Evolutionary conservation across 2,797 vertebrate species (phyloP), one percentile per base, ranked within the genome.

Genomic region (Helicolenus hilgendorfi): DNA sequence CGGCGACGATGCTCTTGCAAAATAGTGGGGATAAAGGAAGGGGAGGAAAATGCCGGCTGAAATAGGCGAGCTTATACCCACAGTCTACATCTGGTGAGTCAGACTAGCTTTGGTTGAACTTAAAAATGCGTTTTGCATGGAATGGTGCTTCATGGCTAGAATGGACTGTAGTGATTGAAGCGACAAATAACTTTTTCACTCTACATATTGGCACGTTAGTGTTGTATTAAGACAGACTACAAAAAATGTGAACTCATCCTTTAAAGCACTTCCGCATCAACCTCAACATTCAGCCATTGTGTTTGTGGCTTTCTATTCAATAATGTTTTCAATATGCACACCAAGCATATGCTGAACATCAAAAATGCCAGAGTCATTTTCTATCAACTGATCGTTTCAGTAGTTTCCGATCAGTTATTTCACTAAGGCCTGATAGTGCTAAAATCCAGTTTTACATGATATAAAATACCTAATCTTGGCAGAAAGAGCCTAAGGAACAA

Each of bases 401-500:
- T 22, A 20, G 27, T 56, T 64, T 65, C 22, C 2, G 27, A 53
- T 35, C 2, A 24, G 15, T 53, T 29, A 9, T 45, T 29, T 58
- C 62, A 49, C 15, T 36, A 4, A 31, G n/a, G 11, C 4, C 18
- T 26, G 29, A 38, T 41, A 22, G 22, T 59, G 53, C 36, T 75
- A 49, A 65, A 79, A 71, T 63, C n/a, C 14, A 29, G 11, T n/a
- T 4, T 81, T 26, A 49, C 11, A 9, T 79, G 36, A 75, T 64
- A 78, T 77, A 75, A 36, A 27, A 83, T 59, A 45, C 56, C 26
- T 67, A 22, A 79, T 78, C 20, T 53, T 77, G 31, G 29, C 65
- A 77, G 64, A 81, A 67, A 69, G 15, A 86, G 27, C 70, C 20
- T 15, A 13, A 77, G 56, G 29, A 75, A 77, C 63, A 87, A 79